phyloP scores from a whole-genome alignment of 1,140 invertebrate genomes.

The Carposina sasakii region DNA sequence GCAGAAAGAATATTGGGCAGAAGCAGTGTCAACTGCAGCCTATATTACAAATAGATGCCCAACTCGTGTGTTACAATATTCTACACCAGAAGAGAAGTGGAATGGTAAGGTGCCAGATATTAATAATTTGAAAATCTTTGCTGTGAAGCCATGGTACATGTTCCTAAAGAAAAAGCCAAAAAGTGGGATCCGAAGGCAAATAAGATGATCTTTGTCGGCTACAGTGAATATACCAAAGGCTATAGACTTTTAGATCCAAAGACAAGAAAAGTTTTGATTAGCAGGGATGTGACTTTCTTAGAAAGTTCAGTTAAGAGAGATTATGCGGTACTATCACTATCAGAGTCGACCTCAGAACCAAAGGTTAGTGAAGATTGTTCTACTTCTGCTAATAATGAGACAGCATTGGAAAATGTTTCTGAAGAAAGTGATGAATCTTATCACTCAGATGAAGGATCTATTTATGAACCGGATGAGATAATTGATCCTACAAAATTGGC shows the following conservation, averaged over 20 bases:
- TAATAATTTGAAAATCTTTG: conserved; percentile 48
- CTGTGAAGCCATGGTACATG: conserved; percentile 40
- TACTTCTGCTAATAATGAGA: neutral
- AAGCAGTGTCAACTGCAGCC: too few species aligned
- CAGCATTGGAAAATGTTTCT: neutral
- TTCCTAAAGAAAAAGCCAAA: conserved; percentile 34
- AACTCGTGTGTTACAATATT: too few species aligned
- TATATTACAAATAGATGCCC: too few species aligned
- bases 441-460: too few species aligned
- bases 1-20: too few species aligned
- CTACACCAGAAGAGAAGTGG: too few species aligned
- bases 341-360: neutral
- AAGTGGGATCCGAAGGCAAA: conserved; percentile 36
- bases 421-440: neutral
- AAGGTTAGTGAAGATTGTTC: neutral
- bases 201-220: conserved; percentile 32
- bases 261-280: too few species aligned
- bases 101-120: conserved; percentile 27
- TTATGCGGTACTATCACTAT: neutral
- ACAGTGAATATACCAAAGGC: conserved; percentile 26
- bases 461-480: too few species aligned
- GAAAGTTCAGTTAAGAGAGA: conserved; percentile 1
- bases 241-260: conserved; percentile 16
- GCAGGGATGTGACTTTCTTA: conserved; percentile 7
- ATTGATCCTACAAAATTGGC: too few species aligned